Evolutionary conservation across 2,113 vertebrate species (phyloP), one percentile per base, ranked within the genome.

Genomic region (Rhegmatorhina hoffmannsi): DNA sequence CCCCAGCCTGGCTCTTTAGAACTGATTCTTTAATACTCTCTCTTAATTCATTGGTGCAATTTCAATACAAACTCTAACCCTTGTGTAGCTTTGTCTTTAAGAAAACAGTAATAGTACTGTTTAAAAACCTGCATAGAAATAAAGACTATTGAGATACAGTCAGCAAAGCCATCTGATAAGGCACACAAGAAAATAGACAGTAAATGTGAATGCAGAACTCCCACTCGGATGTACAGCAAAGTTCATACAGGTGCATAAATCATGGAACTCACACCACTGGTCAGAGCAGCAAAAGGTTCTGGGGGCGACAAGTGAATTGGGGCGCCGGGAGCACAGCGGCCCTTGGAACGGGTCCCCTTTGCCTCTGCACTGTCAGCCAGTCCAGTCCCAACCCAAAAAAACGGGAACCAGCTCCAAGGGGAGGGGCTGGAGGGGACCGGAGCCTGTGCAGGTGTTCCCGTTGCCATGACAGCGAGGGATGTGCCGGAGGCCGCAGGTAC

Each of bases 171-270:
- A 98, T 98, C 97, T 97, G 93, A 80, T 98, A 98, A 98, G 97
- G 98, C 98, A 98, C 98, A 98, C 98, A 98, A 98, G 98, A 98
- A 97, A 98, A 97, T 98, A 98, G 97, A 98, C 98, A 98, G 98
- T 97, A 98, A 99, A 99, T 98, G 98, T 98, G 98, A 98, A 98
- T 98, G 97, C 96, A 97, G 97, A 98, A 98, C 98, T 98, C 98
- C 98, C 97, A 95, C 96, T 96, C 96, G 28, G 89, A 97, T 95
- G 91, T 97, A 98, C 98, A 98, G 98, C 98, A 98, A 98, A 98
- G 97, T 96, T 98, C 98, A 97, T 96, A 96, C 79, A 97, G 95
- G 98, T 98, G 97, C 98, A 98, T 97, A 98, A 98, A 98, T 97
- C 97, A 98, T 90, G 90, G 96, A 56, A 68, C 93, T 77, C 97